A percentile compares a stretch with the other conserved stretches of the same genome.
These are phyloP conservation scores for Brachionus manjavacas DNA, from an alignment of 1,140 invertebrate genomes.

Conservation along the genomic window DNA sequence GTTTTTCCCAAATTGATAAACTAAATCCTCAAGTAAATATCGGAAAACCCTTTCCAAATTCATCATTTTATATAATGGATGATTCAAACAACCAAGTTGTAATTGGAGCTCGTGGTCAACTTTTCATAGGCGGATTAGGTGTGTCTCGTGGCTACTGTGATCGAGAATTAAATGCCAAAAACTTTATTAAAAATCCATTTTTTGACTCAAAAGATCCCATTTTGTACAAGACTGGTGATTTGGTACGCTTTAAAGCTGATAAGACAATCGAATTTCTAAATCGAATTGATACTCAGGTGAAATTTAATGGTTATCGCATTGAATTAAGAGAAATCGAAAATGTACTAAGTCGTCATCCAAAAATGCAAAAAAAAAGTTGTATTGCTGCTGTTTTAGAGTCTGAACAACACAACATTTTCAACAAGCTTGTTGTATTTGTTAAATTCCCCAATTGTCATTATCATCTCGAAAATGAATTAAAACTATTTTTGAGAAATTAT, in stretches of 20 bases:
- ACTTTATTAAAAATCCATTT: background rate
- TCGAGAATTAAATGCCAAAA: background rate
- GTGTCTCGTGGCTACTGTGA: background rate
- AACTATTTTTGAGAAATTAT: background rate
- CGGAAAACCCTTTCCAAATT: background rate
- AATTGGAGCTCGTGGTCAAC: background rate
- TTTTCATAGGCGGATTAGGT: background rate
- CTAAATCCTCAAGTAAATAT: background rate
- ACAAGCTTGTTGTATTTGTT: background rate
- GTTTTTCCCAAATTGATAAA: background rate
- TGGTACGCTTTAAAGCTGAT: slow-evolving; percentile 44
- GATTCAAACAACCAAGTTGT: background rate
- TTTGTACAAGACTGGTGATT: slow-evolving; percentile 47
- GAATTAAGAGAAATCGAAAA: slow-evolving; percentile 48
- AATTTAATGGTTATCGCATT: slow-evolving; percentile 47
- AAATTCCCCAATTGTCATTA: background rate
- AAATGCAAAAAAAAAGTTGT: background rate
- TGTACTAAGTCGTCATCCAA: slow-evolving; percentile 41
- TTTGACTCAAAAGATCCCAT: background rate
- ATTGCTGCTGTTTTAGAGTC: background rate
- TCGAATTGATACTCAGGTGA: slow-evolving; percentile 47
- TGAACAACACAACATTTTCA: background rate
- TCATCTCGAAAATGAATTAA: background rate
- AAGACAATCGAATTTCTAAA: slow-evolving; percentile 47
- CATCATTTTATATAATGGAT: background rate